phyloP scores from a whole-genome alignment of 2,797 vertebrate species.

The Apogon hyalosoma region DNA sequence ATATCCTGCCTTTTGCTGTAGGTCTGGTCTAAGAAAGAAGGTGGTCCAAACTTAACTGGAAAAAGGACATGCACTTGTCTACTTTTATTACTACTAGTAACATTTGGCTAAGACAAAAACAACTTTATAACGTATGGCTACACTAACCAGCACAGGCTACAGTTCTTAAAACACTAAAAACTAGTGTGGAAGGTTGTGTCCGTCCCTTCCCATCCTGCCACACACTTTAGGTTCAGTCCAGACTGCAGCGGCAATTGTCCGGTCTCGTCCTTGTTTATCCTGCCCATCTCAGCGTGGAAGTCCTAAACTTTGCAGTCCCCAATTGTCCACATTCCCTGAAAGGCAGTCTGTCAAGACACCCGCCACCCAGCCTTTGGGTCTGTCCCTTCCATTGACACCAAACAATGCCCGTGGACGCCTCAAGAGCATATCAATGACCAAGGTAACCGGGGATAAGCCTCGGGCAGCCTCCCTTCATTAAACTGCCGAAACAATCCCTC shows the following conservation, averaged over 20 bases:
- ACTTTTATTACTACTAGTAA: too few species aligned
- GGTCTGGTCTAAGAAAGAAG: too few species aligned
- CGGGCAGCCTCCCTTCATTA: slow-evolving; percentile 65
- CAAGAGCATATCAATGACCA: slow-evolving; percentile 73
- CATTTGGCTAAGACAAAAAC: too few species aligned
- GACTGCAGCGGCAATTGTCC: neutral
- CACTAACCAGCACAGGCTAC: neutral
- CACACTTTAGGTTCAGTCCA: neutral
- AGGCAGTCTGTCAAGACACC: slow-evolving; percentile 47
- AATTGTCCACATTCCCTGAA: slow-evolving; percentile 27
- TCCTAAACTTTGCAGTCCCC: slow-evolving; percentile 27
- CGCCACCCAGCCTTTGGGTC: slow-evolving; percentile 47
- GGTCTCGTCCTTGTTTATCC: slow-evolving; percentile 10
- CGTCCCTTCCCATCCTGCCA: neutral
- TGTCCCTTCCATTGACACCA: slow-evolving; percentile 43
- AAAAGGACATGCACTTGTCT: too few species aligned
- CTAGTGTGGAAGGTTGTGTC: neutral
- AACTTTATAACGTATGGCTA: neutral
- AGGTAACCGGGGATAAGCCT: slow-evolving; percentile 61
- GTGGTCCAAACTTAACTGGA: too few species aligned
- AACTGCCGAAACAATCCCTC: slow-evolving; percentile 69
- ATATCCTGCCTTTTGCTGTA: too few species aligned
- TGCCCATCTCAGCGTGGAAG: slow-evolving; percentile 13
- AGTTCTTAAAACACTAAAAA: neutral
- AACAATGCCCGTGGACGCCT: slow-evolving; percentile 66